Percentiles rank a stretch among this genome's conserved stretches.
Evolutionary conservation across 2,888 invertebrate species (phyloP).

Genomic region (Endotricha flammealis): DNA sequence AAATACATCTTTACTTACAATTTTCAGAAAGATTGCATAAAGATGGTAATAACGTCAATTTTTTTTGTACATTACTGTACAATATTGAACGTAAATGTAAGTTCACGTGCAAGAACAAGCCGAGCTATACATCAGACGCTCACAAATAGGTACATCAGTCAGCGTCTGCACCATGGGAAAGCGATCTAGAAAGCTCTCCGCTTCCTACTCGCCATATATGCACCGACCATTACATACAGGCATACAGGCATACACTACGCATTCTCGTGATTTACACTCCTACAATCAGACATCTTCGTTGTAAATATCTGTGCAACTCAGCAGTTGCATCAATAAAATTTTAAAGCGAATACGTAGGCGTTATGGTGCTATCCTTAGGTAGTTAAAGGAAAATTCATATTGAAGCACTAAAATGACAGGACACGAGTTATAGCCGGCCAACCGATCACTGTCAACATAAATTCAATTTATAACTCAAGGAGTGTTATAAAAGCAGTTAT

Average conservation of each 20-base stretch:
- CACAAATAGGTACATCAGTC: constrained; percentile 63
- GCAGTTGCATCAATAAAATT: constrained; percentile 21
- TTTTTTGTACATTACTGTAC: too few species aligned
- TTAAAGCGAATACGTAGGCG: constrained; percentile 26
- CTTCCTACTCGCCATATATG: constrained; percentile 68
- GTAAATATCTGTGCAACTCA: constrained; percentile 20
- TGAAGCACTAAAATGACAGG: constrained; percentile 14
- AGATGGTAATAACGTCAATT: too few species aligned
- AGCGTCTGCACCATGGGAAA: constrained; percentile 64
- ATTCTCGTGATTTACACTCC: constrained; percentile 25
- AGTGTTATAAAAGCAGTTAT: neutral
- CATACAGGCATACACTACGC: constrained; percentile 25
- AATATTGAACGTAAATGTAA: constrained; percentile 39
- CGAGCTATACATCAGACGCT: constrained; percentile 44
- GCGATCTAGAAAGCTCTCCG: constrained; percentile 38
- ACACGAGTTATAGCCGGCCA: constrained; percentile 5
- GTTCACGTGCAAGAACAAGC: constrained; percentile 63
- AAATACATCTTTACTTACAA: too few species aligned
- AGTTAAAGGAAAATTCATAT: constrained; percentile 22
- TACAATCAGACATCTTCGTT: constrained; percentile 20
- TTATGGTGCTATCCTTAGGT: constrained; percentile 22
- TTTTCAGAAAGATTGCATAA: too few species aligned
- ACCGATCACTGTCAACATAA: constrained; percentile 9
- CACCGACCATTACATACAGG: constrained; percentile 39
- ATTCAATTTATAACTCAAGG: neutral